phyloP scores from a whole-genome alignment of 2,888 invertebrate species.

The Lithosia quadra region DNA sequence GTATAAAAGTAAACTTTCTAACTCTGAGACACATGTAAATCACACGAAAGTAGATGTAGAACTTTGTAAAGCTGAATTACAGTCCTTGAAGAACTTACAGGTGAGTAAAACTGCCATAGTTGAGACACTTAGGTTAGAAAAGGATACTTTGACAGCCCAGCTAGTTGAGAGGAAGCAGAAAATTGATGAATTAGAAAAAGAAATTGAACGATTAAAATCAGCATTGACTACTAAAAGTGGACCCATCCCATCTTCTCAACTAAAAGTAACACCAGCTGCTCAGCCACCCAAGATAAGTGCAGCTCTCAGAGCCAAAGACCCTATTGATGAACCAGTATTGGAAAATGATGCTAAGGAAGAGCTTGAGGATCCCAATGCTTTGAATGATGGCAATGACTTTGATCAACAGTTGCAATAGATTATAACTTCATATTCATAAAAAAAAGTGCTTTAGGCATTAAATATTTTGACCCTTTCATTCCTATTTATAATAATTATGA shows the following conservation, averaged over 20 bases:
- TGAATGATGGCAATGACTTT: conserved; percentile 78
- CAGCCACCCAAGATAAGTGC: conserved; percentile 77
- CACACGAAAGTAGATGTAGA: conserved; percentile 75
- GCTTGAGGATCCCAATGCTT: conserved; percentile 77
- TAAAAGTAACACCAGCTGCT: conserved; percentile 77
- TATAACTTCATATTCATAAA: neutral
- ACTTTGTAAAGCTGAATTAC: conserved; percentile 79
- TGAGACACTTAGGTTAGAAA: conserved; percentile 79
- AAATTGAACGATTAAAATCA: conserved; percentile 70
- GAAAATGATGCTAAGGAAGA: conserved; percentile 84
- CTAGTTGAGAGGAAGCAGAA: conserved; percentile 74
- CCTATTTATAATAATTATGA: neutral
- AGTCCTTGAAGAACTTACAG: conserved; percentile 82
- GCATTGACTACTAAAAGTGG: conserved; percentile 75
- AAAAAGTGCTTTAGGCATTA: neutral
- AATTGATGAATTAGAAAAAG: conserved; percentile 77
- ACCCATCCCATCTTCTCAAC: conserved; percentile 61
- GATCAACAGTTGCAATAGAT: conserved; percentile 68
- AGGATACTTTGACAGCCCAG: conserved; percentile 75
- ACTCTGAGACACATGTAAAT: conserved; percentile 75
- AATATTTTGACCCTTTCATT: conserved; percentile 8
- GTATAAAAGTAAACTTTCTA: conserved; percentile 66
- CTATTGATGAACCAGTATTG: conserved; percentile 74
- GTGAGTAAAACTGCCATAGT: conserved; percentile 78
- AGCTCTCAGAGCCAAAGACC: conserved; percentile 70